Evolutionary conservation across 2,797 vertebrate species (phyloP).

Genomic region (Anniella stebbinsi): DNA sequence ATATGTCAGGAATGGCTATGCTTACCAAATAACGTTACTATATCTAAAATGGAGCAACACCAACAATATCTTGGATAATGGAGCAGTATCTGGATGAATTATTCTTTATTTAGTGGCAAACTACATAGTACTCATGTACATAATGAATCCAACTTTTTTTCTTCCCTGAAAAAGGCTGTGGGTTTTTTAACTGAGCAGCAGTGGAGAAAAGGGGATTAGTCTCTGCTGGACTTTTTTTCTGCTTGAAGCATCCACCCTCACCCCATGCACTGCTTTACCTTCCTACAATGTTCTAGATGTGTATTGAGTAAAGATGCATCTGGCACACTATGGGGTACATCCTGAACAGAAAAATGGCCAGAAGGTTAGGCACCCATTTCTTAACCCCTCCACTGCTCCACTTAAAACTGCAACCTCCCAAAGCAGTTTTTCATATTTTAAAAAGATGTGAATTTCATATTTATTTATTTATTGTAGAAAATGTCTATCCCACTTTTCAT

Average conservation of each 20-base stretch:
- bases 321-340: neutral
- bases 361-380: neutral
- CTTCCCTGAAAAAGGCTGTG: neutral
- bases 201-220: neutral
- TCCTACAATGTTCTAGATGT: neutral
- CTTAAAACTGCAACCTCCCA: neutral
- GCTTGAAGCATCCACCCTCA: neutral
- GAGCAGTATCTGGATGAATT: neutral
- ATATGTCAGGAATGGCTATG: constrained; percentile 62
- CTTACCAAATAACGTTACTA: constrained; percentile 61
- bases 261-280: too few relatives aligned
- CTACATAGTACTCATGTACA: neutral
- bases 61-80: constrained; percentile 8
- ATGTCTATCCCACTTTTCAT: too few relatives aligned
- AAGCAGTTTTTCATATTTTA: neutral
- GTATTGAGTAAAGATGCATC: neutral
- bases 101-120: neutral
- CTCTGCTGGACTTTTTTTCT: too few relatives aligned
- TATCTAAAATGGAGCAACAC: constrained; percentile 51
- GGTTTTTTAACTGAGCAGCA: neutral
- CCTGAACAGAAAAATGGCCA: neutral
- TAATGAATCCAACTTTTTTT: neutral
- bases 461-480: too few relatives aligned
- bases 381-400: neutral
- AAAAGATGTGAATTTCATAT: neutral